phyloP scores from a whole-genome alignment of 2,113 vertebrate species.

The Dissostichus mawsoni region DNA sequence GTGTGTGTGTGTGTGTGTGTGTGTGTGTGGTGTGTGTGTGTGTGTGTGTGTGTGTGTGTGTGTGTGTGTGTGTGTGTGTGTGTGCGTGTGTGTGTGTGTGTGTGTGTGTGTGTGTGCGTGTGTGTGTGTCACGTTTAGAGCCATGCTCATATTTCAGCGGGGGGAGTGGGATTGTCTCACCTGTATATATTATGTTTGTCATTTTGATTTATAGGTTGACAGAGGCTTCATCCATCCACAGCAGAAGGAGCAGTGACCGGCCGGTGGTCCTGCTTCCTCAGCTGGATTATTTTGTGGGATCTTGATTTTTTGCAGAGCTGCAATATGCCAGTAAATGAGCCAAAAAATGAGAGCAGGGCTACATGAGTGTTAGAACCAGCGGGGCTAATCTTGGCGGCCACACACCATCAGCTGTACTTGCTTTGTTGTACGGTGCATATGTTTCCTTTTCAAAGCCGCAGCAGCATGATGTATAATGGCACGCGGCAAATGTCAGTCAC shows the following conservation, averaged over 20 bases:
- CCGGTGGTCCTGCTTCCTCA: constrained; percentile 24
- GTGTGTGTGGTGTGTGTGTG: background rate
- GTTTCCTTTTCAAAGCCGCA: constrained; percentile 12
- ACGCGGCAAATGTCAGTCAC: constrained; percentile 13
- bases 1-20: background rate
- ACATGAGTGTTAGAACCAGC: constrained; percentile 34
- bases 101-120: background rate
- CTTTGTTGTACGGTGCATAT: constrained; percentile 27
- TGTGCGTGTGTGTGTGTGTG: constrained; percentile 7
- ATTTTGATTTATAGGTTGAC: constrained; percentile 67
- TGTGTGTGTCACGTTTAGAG: constrained; percentile 24
- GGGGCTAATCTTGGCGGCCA: constrained; percentile 32
- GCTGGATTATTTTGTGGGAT: constrained; percentile 48
- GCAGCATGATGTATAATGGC: background rate
- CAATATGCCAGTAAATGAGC: constrained; percentile 70
- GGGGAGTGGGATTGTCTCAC: constrained; percentile 47
- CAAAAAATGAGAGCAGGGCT: constrained; percentile 60
- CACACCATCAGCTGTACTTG: constrained; percentile 15
- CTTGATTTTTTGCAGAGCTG: constrained; percentile 63
- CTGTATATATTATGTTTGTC: constrained; percentile 57
- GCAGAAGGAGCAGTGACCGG: constrained; percentile 20
- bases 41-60: background rate
- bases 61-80: background rate
- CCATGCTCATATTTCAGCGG: constrained; percentile 50
- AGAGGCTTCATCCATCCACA: constrained; percentile 35